These are phyloP conservation scores for Seladonia tumulorum DNA, from an alignment of 2,888 invertebrate genomes.

Conservation along the genomic window DNA sequence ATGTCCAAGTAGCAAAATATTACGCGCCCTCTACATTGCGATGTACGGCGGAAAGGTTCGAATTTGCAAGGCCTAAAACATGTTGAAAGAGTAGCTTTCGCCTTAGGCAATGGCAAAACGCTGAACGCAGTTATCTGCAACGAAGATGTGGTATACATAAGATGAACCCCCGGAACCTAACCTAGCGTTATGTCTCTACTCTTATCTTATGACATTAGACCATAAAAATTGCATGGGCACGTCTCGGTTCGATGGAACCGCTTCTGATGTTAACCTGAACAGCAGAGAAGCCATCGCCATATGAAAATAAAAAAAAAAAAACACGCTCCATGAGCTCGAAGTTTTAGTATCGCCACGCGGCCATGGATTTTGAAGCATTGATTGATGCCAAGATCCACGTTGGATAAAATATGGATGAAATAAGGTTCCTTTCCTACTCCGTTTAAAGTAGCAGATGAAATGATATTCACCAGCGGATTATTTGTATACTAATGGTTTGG, in stretches of 20 bases:
- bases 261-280: background rate
- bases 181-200: background rate
- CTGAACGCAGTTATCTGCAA: too few relatives aligned
- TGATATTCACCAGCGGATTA: too few relatives aligned
- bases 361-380: too few relatives aligned
- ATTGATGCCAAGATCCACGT: too few relatives aligned
- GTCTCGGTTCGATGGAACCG: background rate
- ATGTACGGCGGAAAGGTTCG: background rate
- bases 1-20: background rate
- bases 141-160: background rate
- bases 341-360: too few relatives aligned
- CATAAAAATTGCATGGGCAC: background rate
- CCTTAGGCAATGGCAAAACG: background rate
- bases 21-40: background rate
- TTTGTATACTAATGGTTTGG: too few relatives aligned
- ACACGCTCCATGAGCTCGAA: too few relatives aligned
- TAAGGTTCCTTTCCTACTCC: too few relatives aligned
- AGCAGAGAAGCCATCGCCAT: background rate
- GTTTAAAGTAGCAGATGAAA: too few relatives aligned
- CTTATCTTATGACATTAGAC: background rate
- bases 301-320: background rate
- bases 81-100: background rate
- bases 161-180: background rate
- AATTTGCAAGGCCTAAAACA: background rate
- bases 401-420: too few relatives aligned